Evolutionary conservation across 2,797 vertebrate species (phyloP).

Genomic region (Choloepus didactylus): DNA sequence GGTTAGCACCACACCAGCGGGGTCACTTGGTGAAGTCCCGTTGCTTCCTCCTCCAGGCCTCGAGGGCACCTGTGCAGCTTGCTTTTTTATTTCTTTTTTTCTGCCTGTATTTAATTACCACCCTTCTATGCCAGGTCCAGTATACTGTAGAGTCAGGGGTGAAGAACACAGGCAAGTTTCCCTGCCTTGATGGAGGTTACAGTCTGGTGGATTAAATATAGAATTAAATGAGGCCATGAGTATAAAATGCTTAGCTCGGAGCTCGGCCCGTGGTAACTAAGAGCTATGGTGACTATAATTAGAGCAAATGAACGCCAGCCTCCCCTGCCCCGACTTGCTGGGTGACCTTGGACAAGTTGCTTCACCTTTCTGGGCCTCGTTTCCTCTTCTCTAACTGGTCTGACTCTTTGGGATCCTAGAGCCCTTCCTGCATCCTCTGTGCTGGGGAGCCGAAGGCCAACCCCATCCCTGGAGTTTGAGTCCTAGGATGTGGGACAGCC

Average conservation of each 20-base stretch:
- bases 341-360: conserved; percentile 66
- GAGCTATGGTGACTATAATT: conserved; percentile 71
- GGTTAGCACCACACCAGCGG: fast-evolving
- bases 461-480: not conserved
- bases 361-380: not conserved
- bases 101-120: not conserved
- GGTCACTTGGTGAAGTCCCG: not conserved
- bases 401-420: not conserved
- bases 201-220: conserved; percentile 79
- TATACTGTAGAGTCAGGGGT: not conserved
- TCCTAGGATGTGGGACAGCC: not conserved
- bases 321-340: not conserved
- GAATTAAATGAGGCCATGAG: conserved; percentile 45
- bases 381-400: not conserved
- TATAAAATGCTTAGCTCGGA: conserved; percentile 50
- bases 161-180: conserved; percentile 34
- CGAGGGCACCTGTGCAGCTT: not conserved
- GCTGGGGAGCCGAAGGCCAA: not conserved
- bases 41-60: not conserved
- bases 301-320: conserved; percentile 39
- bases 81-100: not conserved
- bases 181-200: conserved; percentile 18
- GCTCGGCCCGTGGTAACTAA: conserved; percentile 8
- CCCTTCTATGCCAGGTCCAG: not conserved
- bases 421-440: not conserved